These are phyloP conservation scores for Dendroctonus valens DNA, from an alignment of 1,140 invertebrate genomes.

Conservation along the genomic window DNA sequence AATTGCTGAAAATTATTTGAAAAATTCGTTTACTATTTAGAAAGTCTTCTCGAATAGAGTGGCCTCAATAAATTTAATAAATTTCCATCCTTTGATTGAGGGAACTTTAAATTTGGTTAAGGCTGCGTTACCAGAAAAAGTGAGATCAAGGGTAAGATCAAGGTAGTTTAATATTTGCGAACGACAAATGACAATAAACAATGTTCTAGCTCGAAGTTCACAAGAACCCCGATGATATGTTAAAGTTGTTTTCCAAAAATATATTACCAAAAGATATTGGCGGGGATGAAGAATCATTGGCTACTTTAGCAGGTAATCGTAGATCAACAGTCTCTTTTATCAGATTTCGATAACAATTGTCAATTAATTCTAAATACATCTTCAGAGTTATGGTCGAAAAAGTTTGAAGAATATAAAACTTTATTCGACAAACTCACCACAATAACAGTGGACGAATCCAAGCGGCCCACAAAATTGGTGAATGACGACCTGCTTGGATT, in stretches of 20 bases:
- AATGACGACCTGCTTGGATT: slow-evolving; percentile 39
- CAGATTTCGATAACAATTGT: background rate
- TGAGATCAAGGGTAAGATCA: slow-evolving; percentile 52
- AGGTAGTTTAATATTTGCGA: background rate
- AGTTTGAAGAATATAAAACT: slow-evolving; percentile 23
- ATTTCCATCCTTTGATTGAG: slow-evolving; percentile 54
- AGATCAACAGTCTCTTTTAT: background rate
- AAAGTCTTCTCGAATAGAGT: slow-evolving; percentile 57
- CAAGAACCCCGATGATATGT: slow-evolving; percentile 39
- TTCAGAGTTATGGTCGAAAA: slow-evolving; percentile 22
- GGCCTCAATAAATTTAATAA: slow-evolving; percentile 56
- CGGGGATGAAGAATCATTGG: slow-evolving; percentile 49
- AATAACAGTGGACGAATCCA: slow-evolving; percentile 31
- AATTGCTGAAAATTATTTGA: background rate
- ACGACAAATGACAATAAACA: slow-evolving; percentile 2
- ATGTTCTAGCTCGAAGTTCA: slow-evolving; percentile 20
- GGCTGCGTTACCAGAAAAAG: slow-evolving; percentile 53
- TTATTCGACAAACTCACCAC: slow-evolving; percentile 27
- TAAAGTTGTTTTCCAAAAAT: slow-evolving; percentile 53
- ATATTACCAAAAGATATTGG: slow-evolving; percentile 59
- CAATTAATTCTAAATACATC: background rate
- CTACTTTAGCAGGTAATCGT: slow-evolving; percentile 18
- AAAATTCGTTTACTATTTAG: slow-evolving; percentile 24
- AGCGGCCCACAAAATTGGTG: slow-evolving; percentile 32
- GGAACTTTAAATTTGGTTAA: slow-evolving; percentile 54